Base-by-base conservation (phyloP, 2,113 vertebrate species). In the Gobius niger region DNA sequence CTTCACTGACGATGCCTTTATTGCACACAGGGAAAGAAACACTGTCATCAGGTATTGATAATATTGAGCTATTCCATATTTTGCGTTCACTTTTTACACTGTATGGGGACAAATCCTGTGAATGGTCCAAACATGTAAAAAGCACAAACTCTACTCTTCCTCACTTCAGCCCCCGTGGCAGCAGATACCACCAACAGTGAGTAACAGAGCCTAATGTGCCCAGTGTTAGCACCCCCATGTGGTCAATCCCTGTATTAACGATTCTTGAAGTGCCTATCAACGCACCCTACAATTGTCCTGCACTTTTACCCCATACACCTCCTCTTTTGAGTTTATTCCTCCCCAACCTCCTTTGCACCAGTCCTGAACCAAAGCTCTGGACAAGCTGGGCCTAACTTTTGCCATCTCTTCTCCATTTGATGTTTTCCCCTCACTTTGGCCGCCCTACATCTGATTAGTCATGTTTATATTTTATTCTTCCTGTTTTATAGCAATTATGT, bases 1-100 rank as follows among this genome's bases (percentile, higher is more conserved):
- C 47, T 99, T 99, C 80, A 95, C 96, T 0, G 93, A 94, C 50
- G 89, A 96, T 2, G 81, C 91, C 13, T 94, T 88, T 83, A 78
- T 95, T 46, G 77, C 91, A 41, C 89, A 91, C 4, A 89, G 93
- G 15, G 96, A 97, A 89, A 96, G 79, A 72, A 94, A 92, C 90
- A 92, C 91, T 0, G 51, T 93, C 5, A 89, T 96, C 90, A 96
- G 97, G 98, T 99, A 91, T 4, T 54, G 5, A 19, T 19, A 53
- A 19, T 24, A 53, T 12, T 24, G n/a, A 54, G 52, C 51, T 52
- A 52, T 18, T 18, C 0, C 47, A 4, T 12, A 7, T 15, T 54
- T 44, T 65, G 44, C n/a, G 47, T 19, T 13, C 9, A 18, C 7
- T 60, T 18, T 70, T 63, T 41, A 44, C 11, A 13, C 15, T 42